These are phyloP conservation scores for Salvelinus fontinalis DNA, from an alignment of 2,113 vertebrate species.

Conservation along the genomic window DNA sequence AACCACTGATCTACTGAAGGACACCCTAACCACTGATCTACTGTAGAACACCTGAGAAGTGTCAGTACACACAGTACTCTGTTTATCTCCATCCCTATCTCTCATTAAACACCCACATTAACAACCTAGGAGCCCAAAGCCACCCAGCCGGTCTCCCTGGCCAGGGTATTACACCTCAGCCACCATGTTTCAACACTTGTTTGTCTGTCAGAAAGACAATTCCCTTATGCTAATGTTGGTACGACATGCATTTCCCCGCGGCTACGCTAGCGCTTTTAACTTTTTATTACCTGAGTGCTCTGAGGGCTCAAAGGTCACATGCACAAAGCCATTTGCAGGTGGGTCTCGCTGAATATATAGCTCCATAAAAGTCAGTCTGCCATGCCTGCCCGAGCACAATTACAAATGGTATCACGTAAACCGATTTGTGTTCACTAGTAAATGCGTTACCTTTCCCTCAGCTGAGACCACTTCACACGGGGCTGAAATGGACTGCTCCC, in stretches of 20 bases:
- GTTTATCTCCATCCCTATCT: background rate
- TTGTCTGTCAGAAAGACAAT: slow-evolving; percentile 34
- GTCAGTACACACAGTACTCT: background rate
- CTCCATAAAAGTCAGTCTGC: slow-evolving; percentile 56
- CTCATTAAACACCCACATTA: slow-evolving; percentile 9
- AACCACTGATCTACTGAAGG: too few relatives aligned
- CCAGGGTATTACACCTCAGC: too few relatives aligned
- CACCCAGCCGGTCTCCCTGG: background rate
- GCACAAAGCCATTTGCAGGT: slow-evolving; percentile 51
- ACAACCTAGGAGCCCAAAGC: background rate
- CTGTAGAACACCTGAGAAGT: background rate
- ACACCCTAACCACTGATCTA: too few relatives aligned
- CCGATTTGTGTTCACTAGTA: slow-evolving; percentile 41
- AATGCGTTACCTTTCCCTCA: slow-evolving; percentile 40
- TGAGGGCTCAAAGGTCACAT: slow-evolving; percentile 35
- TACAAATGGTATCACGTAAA: slow-evolving; percentile 58
- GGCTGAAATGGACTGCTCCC: slow-evolving; percentile 16
- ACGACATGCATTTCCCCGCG: slow-evolving; percentile 36
- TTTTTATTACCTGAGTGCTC: slow-evolving; percentile 53
- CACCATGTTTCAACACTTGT: slow-evolving; percentile 20
- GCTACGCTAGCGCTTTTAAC: slow-evolving; percentile 42
- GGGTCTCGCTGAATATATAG: slow-evolving; percentile 39
- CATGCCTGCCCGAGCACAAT: slow-evolving; percentile 49
- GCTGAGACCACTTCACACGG: slow-evolving; percentile 14
- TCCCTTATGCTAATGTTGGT: slow-evolving; percentile 51